phyloP scores from a whole-genome alignment of 2,797 vertebrate species.

The Manis crassicaudata region DNA sequence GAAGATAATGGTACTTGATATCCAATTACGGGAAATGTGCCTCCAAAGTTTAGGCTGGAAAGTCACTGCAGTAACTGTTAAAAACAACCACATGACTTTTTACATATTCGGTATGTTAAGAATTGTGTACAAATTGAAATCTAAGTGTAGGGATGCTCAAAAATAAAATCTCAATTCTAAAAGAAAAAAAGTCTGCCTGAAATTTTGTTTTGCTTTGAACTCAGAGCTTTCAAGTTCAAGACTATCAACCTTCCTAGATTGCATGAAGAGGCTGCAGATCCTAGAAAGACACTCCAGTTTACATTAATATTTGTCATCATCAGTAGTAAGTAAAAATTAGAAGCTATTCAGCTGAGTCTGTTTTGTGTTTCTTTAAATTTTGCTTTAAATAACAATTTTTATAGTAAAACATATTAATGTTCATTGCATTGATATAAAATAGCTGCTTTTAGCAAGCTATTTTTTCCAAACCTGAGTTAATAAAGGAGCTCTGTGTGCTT shows the following conservation, averaged over 20 bases:
- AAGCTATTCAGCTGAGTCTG: neutral
- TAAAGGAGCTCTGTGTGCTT: neutral
- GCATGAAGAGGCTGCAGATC: neutral
- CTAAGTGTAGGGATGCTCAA: neutral
- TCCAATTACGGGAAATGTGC: neutral
- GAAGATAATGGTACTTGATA: neutral
- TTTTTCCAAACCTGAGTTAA: neutral
- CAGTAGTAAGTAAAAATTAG: constrained; percentile 1
- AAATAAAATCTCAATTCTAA: neutral
- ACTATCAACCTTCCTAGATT: neutral
- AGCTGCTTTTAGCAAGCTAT: neutral
- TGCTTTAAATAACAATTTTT: neutral
- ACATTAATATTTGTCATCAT: neutral
- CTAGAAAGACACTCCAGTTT: neutral
- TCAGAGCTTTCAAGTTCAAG: neutral
- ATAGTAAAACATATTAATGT: neutral
- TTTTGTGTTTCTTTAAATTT: constrained; percentile 23
- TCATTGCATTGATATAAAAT: neutral
- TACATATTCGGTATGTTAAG: neutral
- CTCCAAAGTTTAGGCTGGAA: neutral
- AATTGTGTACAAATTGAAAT: neutral
- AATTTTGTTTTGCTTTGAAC: neutral
- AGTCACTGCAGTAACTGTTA: neutral
- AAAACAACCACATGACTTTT: neutral
- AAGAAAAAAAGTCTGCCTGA: neutral